Evolutionary conservation across 2,888 invertebrate species (phyloP).

Genomic region (Stegophylla sp.): DNA sequence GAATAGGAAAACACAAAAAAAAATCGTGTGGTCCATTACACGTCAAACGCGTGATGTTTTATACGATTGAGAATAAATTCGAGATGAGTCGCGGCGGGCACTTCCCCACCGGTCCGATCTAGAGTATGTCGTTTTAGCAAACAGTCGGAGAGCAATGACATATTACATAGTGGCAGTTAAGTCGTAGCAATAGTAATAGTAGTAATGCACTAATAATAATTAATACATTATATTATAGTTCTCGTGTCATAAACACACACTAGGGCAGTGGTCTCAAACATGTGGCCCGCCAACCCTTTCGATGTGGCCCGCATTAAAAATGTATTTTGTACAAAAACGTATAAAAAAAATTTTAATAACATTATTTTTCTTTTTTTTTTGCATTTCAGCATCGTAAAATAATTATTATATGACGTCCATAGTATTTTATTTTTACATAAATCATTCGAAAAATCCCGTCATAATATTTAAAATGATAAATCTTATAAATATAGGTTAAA

Average conservation of each 20-base stretch:
- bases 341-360: too few relatives aligned
- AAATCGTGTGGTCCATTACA: background rate
- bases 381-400: too few relatives aligned
- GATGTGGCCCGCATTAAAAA: too few relatives aligned
- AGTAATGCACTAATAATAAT: conserved; percentile 39
- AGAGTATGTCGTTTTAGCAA: conserved; percentile 28
- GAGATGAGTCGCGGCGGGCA: background rate
- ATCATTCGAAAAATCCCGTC: too few relatives aligned
- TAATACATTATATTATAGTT: conserved; percentile 33
- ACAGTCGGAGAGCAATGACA: background rate
- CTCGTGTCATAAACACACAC: conserved; percentile 53
- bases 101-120: background rate
- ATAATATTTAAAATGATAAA: too few relatives aligned
- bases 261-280: too few relatives aligned
- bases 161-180: background rate
- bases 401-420: too few relatives aligned
- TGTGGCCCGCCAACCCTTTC: too few relatives aligned
- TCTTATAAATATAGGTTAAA: too few relatives aligned
- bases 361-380: too few relatives aligned
- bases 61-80: background rate
- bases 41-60: conserved; percentile 22
- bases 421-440: too few relatives aligned
- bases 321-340: too few relatives aligned
- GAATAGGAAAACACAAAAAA: background rate
- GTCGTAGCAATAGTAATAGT: conserved; percentile 12